Conservation (phyloP, 2,888 invertebrate genomes). For the Aporophyla nigra region DNA sequence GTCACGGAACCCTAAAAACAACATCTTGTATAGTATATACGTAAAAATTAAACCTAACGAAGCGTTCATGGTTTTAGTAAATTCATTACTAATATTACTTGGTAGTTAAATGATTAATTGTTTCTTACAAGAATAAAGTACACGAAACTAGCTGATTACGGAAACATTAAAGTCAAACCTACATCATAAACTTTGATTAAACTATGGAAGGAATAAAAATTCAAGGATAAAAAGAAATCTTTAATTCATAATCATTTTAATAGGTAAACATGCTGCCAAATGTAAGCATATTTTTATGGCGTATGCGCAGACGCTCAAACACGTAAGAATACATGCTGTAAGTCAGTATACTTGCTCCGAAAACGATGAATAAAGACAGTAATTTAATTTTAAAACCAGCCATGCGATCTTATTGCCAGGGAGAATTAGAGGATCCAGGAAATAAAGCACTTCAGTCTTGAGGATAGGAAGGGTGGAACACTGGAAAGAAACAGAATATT, state of each 20-base stretch:
- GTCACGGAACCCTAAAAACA: neutral
- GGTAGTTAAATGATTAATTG: neutral
- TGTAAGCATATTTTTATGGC: conserved; percentile 70
- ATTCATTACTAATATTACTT: neutral
- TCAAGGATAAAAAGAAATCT: conserved; percentile 42
- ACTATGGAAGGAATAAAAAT: conserved; percentile 50
- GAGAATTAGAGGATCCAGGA: conserved; percentile 39
- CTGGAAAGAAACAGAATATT: conserved; percentile 63
- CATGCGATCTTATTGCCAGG: conserved; percentile 63
- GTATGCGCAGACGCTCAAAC: conserved; percentile 71
- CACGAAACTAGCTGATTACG: conserved; percentile 2
- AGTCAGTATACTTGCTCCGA: conserved; percentile 71
- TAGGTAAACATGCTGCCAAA: conserved; percentile 76
- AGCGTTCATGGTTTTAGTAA: neutral
- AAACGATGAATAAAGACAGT: conserved; percentile 65
- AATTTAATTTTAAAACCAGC: conserved; percentile 74
- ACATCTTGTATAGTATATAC: neutral
- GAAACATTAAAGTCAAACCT: conserved; percentile 15
- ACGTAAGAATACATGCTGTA: conserved; percentile 79
- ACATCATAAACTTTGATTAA: conserved; percentile 25
- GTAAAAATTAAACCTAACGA: neutral
- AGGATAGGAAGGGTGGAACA: conserved; percentile 53
- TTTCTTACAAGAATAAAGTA: neutral
- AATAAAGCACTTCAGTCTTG: conserved; percentile 53
- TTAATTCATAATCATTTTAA: conserved; percentile 57